A percentile compares a stretch with the other conserved stretches of the same genome.
Conservation (phyloP, 2,113 vertebrate species). For the Columbina picui region DNA sequence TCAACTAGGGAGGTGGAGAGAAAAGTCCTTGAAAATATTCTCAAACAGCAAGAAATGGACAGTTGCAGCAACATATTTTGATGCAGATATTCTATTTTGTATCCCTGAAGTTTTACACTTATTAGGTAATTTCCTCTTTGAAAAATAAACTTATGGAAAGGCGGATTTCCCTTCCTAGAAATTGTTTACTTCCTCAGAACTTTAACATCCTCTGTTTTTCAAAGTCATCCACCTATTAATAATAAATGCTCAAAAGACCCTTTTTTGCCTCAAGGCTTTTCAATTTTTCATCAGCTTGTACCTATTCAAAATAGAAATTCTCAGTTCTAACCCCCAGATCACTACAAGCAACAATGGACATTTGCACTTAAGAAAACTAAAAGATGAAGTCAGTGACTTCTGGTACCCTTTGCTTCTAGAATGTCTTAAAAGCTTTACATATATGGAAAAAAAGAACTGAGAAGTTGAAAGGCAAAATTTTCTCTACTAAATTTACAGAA, state of each 20-base stretch:
- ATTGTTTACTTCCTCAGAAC: slow-evolving; percentile 16
- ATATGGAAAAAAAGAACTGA: background rate
- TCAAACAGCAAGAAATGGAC: background rate
- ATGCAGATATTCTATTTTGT: background rate
- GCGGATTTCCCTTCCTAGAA: slow-evolving; percentile 39
- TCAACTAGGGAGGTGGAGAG: background rate
- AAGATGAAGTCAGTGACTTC: background rate
- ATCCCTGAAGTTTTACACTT: background rate
- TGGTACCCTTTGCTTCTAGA: background rate
- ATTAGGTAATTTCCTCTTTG: slow-evolving; percentile 3
- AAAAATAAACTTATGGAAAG: background rate
- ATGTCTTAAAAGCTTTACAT: background rate
- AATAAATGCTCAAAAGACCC: background rate
- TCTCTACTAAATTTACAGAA: background rate
- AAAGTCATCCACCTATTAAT: background rate
- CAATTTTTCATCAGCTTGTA: background rate
- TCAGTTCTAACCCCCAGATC: background rate
- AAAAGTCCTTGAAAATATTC: background rate
- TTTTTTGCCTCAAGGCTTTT: background rate
- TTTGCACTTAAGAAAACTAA: background rate
- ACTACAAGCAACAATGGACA: background rate
- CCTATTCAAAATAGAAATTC: background rate
- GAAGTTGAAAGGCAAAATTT: background rate
- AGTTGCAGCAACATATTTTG: background rate
- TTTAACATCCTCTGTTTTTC: slow-evolving; percentile 15